Percentiles rank a stretch among this genome's conserved stretches.
These are phyloP conservation scores for Xenus cinereus DNA, from an alignment of 2,113 vertebrate species.

Conservation along the genomic window DNA sequence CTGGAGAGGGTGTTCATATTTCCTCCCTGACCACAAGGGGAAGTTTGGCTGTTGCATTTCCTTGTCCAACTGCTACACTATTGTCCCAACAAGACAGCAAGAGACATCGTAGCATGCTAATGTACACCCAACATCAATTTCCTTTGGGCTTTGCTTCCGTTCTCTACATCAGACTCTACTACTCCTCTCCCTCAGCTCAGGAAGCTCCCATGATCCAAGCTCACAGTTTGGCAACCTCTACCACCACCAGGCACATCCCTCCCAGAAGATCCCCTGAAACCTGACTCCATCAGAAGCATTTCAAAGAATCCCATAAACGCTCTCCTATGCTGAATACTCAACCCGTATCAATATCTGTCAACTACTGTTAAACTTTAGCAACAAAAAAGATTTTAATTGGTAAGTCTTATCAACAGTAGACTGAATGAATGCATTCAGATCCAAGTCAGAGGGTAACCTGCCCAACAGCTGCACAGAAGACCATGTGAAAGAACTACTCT, in stretches of 20 bases:
- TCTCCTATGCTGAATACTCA: not conserved
- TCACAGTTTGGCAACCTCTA: not conserved
- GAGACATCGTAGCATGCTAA: not conserved
- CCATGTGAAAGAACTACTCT: not conserved
- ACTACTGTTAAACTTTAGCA: not conserved
- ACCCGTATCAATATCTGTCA: not conserved
- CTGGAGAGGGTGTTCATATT: not conserved
- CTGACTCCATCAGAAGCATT: not conserved
- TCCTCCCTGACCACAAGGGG: accelerated
- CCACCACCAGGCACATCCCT: not conserved
- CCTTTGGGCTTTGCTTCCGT: not conserved
- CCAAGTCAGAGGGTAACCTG: not conserved
- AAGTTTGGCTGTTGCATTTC: not conserved
- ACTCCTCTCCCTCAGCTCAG: not conserved
- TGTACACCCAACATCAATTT: not conserved
- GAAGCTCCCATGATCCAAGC: not conserved
- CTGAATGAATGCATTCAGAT: not conserved
- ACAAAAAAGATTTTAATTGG: not conserved
- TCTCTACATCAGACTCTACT: not conserved
- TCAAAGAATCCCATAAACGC: not conserved
- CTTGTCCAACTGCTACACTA: not conserved
- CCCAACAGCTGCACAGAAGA: not conserved
- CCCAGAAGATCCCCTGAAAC: not conserved
- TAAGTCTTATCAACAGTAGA: not conserved
- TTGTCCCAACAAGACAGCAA: not conserved